These are phyloP conservation scores for Xenopus laevis DNA, from an alignment of 2,113 vertebrate species.

Conservation along the genomic window DNA sequence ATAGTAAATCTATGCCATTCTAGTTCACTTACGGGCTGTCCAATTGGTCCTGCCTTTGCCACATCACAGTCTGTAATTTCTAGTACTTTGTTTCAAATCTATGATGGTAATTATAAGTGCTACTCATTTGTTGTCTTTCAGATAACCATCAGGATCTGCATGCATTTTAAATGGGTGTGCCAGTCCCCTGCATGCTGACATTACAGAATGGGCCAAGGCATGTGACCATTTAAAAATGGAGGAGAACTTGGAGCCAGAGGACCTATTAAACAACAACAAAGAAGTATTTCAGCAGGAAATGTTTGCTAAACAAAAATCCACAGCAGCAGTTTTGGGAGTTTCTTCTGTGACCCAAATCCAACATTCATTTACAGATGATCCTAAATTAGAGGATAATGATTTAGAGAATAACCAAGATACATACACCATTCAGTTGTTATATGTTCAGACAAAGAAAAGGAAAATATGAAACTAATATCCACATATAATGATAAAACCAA, in stretches of 20 bases:
- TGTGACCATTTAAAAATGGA: slow-evolving; percentile 10
- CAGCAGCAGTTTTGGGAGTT: background rate
- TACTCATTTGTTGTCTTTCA: slow-evolving; percentile 18
- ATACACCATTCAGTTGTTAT: background rate
- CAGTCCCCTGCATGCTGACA: background rate
- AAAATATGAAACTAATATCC: background rate
- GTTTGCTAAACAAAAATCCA: background rate
- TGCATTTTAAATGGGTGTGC: slow-evolving; percentile 6
- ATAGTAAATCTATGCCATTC: too few relatives aligned
- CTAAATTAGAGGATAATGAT: background rate
- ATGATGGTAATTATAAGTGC: too few relatives aligned
- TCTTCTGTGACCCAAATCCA: background rate
- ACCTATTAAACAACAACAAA: slow-evolving; percentile 22
- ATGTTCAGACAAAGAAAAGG: background rate
- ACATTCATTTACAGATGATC: background rate
- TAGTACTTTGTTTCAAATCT: too few relatives aligned
- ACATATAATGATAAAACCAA: background rate
- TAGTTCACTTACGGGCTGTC: too few relatives aligned
- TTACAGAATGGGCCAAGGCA: background rate
- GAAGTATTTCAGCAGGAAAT: background rate
- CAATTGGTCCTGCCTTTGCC: too few relatives aligned
- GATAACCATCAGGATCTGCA: background rate
- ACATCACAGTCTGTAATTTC: too few relatives aligned
- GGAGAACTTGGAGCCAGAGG: slow-evolving; percentile 6
- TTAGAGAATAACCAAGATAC: background rate